A percentile compares a stretch with the other conserved stretches of the same genome.
phyloP scores from a whole-genome alignment of 2,797 vertebrate genomes.

The Pseudocheirus occidentalis region DNA sequence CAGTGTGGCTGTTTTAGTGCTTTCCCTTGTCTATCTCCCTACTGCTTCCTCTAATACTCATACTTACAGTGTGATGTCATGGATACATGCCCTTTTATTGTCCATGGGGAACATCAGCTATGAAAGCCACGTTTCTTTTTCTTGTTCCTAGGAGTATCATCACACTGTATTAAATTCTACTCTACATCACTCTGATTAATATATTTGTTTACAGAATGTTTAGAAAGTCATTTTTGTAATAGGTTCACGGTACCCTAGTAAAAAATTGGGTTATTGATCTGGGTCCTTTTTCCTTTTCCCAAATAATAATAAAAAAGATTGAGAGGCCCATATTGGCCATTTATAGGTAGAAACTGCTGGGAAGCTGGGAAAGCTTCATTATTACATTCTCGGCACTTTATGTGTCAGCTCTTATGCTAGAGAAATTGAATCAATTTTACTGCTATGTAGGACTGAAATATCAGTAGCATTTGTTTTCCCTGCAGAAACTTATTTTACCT shows the following conservation, averaged over 20 bases:
- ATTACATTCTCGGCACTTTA: slow-evolving; percentile 33
- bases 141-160: slow-evolving; percentile 19
- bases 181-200: slow-evolving; percentile 22
- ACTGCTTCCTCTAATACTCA: background rate
- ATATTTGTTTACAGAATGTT: slow-evolving; percentile 29
- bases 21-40: background rate
- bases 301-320: slow-evolving; percentile 15
- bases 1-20: background rate
- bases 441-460: slow-evolving; percentile 43
- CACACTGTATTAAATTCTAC: slow-evolving; percentile 36
- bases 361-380: slow-evolving; percentile 17
- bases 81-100: slow-evolving; percentile 1
- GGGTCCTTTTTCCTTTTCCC: slow-evolving; percentile 19
- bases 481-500: slow-evolving; percentile 51
- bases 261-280: slow-evolving; percentile 23
- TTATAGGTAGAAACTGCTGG: background rate
- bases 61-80: background rate
- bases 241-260: background rate
- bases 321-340: background rate
- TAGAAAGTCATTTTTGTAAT: slow-evolving; percentile 3
- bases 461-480: slow-evolving; percentile 52
- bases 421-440: slow-evolving; percentile 54
- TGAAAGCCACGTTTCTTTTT: background rate
- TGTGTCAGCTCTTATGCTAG: slow-evolving; percentile 19
- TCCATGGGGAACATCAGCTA: background rate